A percentile compares a stretch with the other conserved stretches of the same genome.
phyloP scores from a whole-genome alignment of 2,113 vertebrate species.

The Cinclus mexicanus region DNA sequence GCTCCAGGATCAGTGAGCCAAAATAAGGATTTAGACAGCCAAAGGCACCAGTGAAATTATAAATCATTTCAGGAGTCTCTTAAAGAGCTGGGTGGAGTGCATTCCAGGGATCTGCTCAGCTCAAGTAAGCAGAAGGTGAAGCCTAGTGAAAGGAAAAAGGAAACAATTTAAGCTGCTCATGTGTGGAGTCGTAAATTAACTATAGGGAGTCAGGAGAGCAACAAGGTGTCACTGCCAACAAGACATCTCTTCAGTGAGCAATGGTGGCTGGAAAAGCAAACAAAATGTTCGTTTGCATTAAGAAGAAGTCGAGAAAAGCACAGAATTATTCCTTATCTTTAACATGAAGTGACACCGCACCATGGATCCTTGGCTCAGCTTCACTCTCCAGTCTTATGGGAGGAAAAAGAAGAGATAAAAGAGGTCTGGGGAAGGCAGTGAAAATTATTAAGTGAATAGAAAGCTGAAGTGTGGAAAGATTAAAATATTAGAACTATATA shows the following conservation, averaged over 20 bases:
- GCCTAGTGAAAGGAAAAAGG: not conserved
- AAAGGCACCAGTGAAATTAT: not conserved
- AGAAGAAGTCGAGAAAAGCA: not conserved
- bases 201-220: not conserved
- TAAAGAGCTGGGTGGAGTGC: not conserved
- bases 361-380: not conserved
- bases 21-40: not conserved
- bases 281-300: not conserved
- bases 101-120: not conserved
- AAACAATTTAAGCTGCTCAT: not conserved
- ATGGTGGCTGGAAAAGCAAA: not conserved
- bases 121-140: not conserved
- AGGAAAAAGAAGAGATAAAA: not conserved
- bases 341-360: not conserved
- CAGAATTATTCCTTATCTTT: not conserved
- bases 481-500: constrained; percentile 37
- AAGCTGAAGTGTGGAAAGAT: constrained; percentile 3
- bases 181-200: not conserved
- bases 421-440: not conserved
- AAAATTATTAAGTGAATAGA: constrained; percentile 21
- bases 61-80: not conserved
- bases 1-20: not conserved
- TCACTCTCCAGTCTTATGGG: not conserved
- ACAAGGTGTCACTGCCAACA: not conserved
- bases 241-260: not conserved